Base-by-base conservation (phyloP, 2,888 invertebrate genomes). In the Dynastes tityus region DNA sequence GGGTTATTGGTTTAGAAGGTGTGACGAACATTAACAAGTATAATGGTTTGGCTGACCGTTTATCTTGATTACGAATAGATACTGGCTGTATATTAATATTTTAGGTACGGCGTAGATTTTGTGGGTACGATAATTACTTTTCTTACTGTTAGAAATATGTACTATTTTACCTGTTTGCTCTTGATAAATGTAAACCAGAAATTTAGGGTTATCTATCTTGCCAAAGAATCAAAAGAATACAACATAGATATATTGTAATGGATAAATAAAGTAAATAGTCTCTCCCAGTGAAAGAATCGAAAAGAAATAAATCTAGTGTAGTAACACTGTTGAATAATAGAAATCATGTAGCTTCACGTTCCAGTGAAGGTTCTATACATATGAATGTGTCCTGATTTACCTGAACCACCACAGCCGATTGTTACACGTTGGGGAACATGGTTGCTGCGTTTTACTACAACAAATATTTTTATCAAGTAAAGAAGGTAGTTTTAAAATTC, bases 1-100 rank as follows among this genome's bases (percentile, higher is more conserved):
- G 64, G 40, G 40, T 64, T 64, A 64, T 64, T 64, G 64, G 64
- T 64, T 64, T 37, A n/a, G 64, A 64, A 64, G n/a, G 32, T 37
- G 37, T n/a, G 37, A 8, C n/a, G 32, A 37, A 32, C 16, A 64
- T 64, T 64, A 64, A 64, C 29, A 61, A 61, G 61, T 27, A 61
- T 29, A 29, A 29, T 61, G 61, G 45, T 1, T 45, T 45, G 11
- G 45, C 55, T 58, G 27, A 16, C 9, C 55, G 16, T 58, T 58
- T 58, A 58, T 58, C 55, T 58, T 22, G 16, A n/a, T 58, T 58
- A 22, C 16, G 8, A 16, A 8, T 16, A 58, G 16, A 16, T 58
- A 22, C 22, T 0, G 16, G 5, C 22, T 58, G 53, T n/a, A 27
- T 22, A 16, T 5, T 58, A 58, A 22, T 58, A 58, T 58, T 58